Conservation (phyloP, 2,797 vertebrate genomes). For the Gallinago stenura region DNA sequence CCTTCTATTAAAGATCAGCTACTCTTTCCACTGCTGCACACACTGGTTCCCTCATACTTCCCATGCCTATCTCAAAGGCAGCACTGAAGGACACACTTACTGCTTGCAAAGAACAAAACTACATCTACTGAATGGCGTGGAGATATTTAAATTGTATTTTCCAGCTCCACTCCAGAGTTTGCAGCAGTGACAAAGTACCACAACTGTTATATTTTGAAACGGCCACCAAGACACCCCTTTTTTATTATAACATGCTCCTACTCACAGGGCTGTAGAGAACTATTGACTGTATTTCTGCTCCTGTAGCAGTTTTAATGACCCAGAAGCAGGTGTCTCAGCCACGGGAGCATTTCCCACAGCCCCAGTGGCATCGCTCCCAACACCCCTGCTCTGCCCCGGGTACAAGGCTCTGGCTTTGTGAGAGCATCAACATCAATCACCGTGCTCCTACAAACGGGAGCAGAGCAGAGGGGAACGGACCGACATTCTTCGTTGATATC, state of each 20-base stretch:
- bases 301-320: conserved; percentile 1
- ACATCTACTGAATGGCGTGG: background rate
- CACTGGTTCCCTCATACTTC: background rate
- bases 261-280: background rate
- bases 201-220: background rate
- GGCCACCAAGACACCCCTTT: background rate
- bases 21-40: background rate
- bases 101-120: background rate
- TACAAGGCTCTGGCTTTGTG: background rate
- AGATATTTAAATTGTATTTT: background rate
- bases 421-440: background rate
- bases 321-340: background rate
- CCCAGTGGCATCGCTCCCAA: too few relatives aligned
- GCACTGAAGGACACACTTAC: background rate
- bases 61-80: background rate
- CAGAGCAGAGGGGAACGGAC: background rate
- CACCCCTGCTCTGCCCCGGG: too few relatives aligned
- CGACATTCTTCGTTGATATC: background rate
- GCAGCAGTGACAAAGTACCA: background rate
- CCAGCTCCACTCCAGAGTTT: background rate
- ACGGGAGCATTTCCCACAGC: background rate
- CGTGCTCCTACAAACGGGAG: background rate
- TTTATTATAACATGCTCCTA: background rate
- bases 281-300: conserved; percentile 8
- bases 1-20: background rate